Evolutionary conservation across 2,888 invertebrate genomes (phyloP), one percentile per base, ranked within the genome.

Genomic region (Hecatera dysodea): DNA sequence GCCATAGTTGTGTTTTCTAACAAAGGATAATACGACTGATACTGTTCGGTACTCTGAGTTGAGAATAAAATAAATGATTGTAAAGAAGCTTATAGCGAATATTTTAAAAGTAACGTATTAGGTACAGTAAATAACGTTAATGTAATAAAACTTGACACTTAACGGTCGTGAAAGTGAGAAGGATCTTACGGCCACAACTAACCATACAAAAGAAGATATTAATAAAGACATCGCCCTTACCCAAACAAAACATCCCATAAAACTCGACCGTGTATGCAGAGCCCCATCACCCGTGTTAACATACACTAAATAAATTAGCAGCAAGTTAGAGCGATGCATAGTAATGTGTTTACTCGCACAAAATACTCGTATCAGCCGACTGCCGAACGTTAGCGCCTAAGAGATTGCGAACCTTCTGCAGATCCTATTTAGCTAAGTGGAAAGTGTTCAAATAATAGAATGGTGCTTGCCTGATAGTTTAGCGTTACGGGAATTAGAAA

Each of bases 261-360:
- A 62, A 52, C 19, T 27, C 36, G 55, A 2, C 56, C 22, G 53
- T 62, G 76, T 62, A 61, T 67, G 24, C 52, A 36, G n/a, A 62
- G 61, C 52, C 60, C 72, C 48, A 66, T 50, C 56, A 22, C 9
- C 27, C 71, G 42, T 72, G 85, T 86, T 81, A 78, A 81, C 83
- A 76, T 78, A 82, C 80, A 81, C 82, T 85, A 81, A 84, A 87
- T 83, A 84, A 84, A 86, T 84, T 77, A 81, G 66, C 65, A 56
- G 24, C 69, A 69, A 76, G 83, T 78, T 74, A 81, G 68, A 68
- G 78, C 67, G 82, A 78, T 84, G 79, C 79, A 85, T 84, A 78
- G 71, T 80, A 75, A 80, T 80, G 79, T 81, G 83, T 86, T 83
- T 80, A 72, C 64, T 67, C 67, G 61, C 36, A 33, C 69, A 67